Conservation (phyloP, 1,140 invertebrate species). For the Adelges cooleyi region DNA sequence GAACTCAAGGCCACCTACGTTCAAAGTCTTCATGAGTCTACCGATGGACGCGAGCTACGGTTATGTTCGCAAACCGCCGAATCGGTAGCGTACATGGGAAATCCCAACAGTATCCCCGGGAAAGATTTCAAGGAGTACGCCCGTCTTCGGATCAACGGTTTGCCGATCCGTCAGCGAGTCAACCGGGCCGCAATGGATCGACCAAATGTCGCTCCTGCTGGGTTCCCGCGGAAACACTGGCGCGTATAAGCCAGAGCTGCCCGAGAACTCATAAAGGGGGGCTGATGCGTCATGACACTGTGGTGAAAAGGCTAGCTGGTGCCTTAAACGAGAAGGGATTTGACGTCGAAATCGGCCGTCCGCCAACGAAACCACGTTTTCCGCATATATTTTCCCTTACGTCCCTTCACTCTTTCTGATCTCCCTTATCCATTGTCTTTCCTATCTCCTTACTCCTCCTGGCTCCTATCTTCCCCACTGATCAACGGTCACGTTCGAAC, state of each 20-base stretch:
- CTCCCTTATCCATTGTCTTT: no score
- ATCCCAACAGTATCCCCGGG: no score
- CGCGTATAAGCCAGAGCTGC: not conserved
- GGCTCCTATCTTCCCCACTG: no score
- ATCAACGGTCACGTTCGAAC: no score
- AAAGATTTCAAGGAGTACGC: no score
- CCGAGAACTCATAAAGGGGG: not conserved
- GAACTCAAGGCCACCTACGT: not conserved
- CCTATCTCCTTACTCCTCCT: no score
- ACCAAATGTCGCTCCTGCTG: not conserved
- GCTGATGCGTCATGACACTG: not conserved
- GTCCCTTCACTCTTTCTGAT: no score
- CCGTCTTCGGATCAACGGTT: no score
- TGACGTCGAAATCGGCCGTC: not conserved
- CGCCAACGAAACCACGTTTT: no score
- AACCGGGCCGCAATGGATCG: not conserved
- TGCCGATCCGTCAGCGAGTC: not conserved
- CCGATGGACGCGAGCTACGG: not conserved
- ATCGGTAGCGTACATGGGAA: not conserved
- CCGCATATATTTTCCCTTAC: no score
- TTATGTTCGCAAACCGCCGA: not conserved
- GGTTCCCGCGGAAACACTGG: not conserved
- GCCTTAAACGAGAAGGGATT: not conserved
- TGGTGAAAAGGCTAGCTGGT: not conserved
- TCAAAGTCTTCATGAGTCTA: not conserved